Conservation (phyloP, 2,888 invertebrate genomes). For the Andrena marginata region DNA sequence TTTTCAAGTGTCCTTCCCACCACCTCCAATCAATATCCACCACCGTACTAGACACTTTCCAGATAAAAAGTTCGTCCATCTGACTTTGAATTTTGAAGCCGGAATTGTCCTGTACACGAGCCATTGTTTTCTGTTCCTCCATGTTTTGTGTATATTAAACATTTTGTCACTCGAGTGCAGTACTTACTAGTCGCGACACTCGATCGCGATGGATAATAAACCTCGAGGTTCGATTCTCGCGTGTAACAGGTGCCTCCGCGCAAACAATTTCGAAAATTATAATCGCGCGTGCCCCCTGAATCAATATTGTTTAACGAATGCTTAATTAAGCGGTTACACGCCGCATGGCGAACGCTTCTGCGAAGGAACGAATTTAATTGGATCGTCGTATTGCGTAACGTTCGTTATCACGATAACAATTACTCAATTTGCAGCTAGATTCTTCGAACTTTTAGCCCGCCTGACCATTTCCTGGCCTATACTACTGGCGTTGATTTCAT, state of each 20-base stretch:
- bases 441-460: constrained; percentile 33
- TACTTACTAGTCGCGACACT: background rate
- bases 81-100: no score
- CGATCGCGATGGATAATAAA: background rate
- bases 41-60: no score
- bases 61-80: no score
- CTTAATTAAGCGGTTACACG: constrained; percentile 38
- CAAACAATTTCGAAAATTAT: constrained; percentile 44
- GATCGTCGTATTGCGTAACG: constrained; percentile 33
- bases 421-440: constrained; percentile 26
- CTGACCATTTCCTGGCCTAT: constrained; percentile 36
- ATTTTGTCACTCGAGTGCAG: no score
- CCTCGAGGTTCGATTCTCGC: background rate
- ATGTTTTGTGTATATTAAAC: no score
- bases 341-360: constrained; percentile 36
- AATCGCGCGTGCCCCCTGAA: constrained; percentile 18
- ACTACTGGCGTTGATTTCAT: constrained; percentile 32
- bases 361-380: constrained; percentile 49
- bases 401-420: constrained; percentile 20
- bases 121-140: no score
- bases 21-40: no score
- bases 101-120: no score
- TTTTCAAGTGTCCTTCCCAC: no score
- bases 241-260: constrained; percentile 10
- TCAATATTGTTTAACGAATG: constrained; percentile 42